Evolutionary conservation across 2,888 invertebrate genomes (phyloP), one percentile per base, ranked within the genome.

Genomic region (Zootermopsis nevadensis): DNA sequence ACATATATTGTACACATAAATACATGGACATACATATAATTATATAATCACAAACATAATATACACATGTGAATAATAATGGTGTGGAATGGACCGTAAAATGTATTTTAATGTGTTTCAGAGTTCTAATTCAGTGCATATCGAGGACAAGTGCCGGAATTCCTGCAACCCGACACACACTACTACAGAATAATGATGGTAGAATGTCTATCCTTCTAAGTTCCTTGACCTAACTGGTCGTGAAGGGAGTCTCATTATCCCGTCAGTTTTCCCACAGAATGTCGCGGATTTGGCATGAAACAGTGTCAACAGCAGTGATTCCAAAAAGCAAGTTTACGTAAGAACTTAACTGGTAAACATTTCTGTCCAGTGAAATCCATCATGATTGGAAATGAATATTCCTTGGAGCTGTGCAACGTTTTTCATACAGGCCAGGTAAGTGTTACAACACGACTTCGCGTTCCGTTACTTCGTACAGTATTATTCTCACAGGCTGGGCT

Each of bases 371-470:
- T 76, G 19, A 24, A 31, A 42, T 27, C 27, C 60, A 77, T 24
- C 87, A 95, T 95, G 95, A 94, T 95, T 86, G 93, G 94, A 81
- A 94, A 94, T 88, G 97, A 97, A 88, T 97, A 96, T 89, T 94
- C 95, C 80, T 91, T 98, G 88, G 97, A 98, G 89, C 91, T 97
- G 86, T 94, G 95, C 87, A 97, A 96, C 89, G 95, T 98, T 83
- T 97, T 95, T 88, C 96, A 97, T 89, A 96, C 96, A 53, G 96
- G 96, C 84, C 95, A 96, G 92, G 96, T 96, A 89, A 91, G 91
- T 89, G n/a, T n/a, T n/a, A n/a, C n/a, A 38, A 10, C 38, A 7
- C 38, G 10, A 38, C 12, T 48, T 7, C 42, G 15, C 42, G 10
- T 48, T 48, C 42, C 42, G 12, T 12, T 12, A 42, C 42, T 48